These are phyloP conservation scores for Deilephila porcellus DNA, from an alignment of 2,888 invertebrate genomes.

Conservation along the genomic window DNA sequence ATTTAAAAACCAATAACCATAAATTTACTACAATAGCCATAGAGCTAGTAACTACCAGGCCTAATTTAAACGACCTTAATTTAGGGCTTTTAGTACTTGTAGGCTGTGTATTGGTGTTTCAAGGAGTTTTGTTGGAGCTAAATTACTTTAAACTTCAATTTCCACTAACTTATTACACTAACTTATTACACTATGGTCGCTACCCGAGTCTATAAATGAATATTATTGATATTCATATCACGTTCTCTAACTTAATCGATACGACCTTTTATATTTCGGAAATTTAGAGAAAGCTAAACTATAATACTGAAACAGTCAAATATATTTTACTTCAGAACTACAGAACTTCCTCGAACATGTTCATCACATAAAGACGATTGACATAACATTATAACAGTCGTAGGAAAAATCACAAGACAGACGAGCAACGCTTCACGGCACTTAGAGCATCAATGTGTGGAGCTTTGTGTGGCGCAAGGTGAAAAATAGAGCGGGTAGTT, in stretches of 20 bases:
- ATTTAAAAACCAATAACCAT: not conserved
- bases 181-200: too few relatives aligned
- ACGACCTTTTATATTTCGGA: too few relatives aligned
- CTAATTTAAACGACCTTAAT: slow-evolving; percentile 7
- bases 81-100: slow-evolving; percentile 6
- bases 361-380: not conserved
- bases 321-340: too few relatives aligned
- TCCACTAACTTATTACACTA: not conserved
- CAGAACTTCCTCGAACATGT: too few relatives aligned
- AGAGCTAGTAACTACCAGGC: not conserved
- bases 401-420: not conserved
- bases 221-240: too few relatives aligned
- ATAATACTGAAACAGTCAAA: too few relatives aligned
- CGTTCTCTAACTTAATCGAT: too few relatives aligned
- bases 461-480: not conserved
- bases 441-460: slow-evolving; percentile 7
- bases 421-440: not conserved
- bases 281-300: too few relatives aligned
- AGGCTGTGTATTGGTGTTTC: not conserved
- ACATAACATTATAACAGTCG: not conserved
- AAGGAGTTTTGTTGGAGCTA: not conserved
- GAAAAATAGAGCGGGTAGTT: not conserved
- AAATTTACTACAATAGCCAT: not conserved
- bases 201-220: too few relatives aligned
- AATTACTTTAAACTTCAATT: not conserved